Conservation (phyloP, 2,797 vertebrate species). For the Danio kyathit region DNA sequence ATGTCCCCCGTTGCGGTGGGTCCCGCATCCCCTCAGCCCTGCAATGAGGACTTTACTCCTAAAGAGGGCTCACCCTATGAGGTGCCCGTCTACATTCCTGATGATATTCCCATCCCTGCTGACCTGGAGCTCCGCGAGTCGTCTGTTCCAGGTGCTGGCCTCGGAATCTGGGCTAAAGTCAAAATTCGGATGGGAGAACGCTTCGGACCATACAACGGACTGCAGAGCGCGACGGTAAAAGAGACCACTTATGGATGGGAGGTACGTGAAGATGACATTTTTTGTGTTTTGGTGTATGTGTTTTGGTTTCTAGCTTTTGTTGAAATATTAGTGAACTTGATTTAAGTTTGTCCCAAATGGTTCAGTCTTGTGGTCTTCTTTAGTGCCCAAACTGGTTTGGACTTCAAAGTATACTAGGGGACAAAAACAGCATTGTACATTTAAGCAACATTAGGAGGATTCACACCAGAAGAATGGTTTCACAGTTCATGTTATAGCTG, state of each 20-base stretch:
- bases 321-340: not conserved
- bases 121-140: constrained; percentile 98
- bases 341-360: not conserved
- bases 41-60: constrained; percentile 95
- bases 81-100: constrained; percentile 98
- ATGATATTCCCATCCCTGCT: constrained; percentile 96
- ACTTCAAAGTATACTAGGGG: not conserved
- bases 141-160: constrained; percentile 93
- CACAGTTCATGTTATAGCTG: no score
- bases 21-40: constrained; percentile 87
- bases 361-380: not conserved
- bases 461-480: no score
- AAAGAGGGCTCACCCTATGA: constrained; percentile 98
- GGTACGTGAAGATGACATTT: constrained; percentile 85
- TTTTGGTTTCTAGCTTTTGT: not conserved
- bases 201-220: constrained; percentile 88
- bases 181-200: constrained; percentile 87
- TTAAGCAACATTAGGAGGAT: not conserved
- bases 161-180: constrained; percentile 96
- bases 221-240: constrained; percentile 84
- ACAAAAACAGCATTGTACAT: not conserved
- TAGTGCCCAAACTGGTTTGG: not conserved
- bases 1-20: constrained; percentile 90
- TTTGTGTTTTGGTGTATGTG: no score
- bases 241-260: constrained; percentile 95